These are phyloP conservation scores for Camptogramma bilineatum DNA, from an alignment of 2,888 invertebrate genomes.

Conservation along the genomic window DNA sequence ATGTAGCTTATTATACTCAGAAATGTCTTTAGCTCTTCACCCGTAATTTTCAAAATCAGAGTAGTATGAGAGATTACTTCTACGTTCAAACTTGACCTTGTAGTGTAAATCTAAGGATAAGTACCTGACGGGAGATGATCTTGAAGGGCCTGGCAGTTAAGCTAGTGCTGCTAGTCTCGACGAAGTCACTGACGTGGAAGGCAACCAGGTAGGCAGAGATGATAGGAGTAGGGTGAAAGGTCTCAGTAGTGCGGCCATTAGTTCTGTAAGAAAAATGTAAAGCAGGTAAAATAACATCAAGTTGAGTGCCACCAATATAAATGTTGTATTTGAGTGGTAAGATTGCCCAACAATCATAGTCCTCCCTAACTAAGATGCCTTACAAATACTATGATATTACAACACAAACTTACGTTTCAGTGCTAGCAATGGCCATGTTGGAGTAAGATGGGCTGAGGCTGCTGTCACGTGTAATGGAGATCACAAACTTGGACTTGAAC, in stretches of 20 bases:
- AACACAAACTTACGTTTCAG: constrained; percentile 57
- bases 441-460: constrained; percentile 84
- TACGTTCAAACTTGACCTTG: no score
- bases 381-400: background rate
- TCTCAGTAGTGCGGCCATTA: constrained; percentile 62
- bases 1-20: no score
- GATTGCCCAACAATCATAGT: background rate
- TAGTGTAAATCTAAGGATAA: background rate
- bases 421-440: constrained; percentile 86
- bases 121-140: constrained; percentile 69
- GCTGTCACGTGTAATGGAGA: constrained; percentile 87
- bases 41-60: no score
- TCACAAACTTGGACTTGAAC: constrained; percentile 90
- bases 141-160: constrained; percentile 63
- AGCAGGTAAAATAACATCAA: no score
- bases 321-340: no score
- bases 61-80: no score
- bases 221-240: constrained; percentile 85
- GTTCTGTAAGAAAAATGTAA: constrained; percentile 31
- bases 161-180: constrained; percentile 61
- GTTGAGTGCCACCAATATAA: no score
- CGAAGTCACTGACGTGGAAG: constrained; percentile 92
- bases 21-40: no score
- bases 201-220: constrained; percentile 95
- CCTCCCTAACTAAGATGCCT: background rate